Evolutionary conservation across 2,797 vertebrate species (phyloP), one percentile per base, ranked within the genome.

Genomic region (Brachyalestes nurse): DNA sequence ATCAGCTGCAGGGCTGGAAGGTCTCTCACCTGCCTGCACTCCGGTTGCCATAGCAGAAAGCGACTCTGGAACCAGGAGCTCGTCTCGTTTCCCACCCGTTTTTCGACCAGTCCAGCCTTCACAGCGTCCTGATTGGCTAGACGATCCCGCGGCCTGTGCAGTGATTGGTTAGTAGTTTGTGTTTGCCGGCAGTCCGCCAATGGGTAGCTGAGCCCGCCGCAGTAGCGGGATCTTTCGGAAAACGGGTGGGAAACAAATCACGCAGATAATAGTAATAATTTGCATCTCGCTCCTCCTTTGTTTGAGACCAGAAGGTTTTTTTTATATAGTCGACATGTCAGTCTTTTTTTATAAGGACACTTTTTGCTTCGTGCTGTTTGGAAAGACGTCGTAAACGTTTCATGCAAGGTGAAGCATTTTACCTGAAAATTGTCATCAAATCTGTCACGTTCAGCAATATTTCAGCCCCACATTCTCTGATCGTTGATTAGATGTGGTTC

Each of bases 21-120:
- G 5, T 10, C 19, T 49, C 17, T 8, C 19, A 57, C 45, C 72
- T 67, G 76, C 79, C 79, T 80, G 79, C 73, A 47, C 58, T 13
- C 49, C 28, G 78, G 84, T 85, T 85, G 78, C 84, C 84, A 85
- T 85, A 75, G 81, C 78, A 82, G 53, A 71, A 70, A 17, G 42
- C 14, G 73, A 70, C 74, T 76, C 83, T 16, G 23, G 72, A 34
- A 53, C 61, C 65, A 40, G 13, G 53, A 57, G 60, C 60, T 16
- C 45, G 25, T 71, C 6, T 69, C 25, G 2, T 64, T 64, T 34
- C 61, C 14, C 61, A 64, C 61, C 28, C 7, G 14, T 38, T 6
- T 64, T 61, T 4, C 6, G 12, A 34, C 61, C 38, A 61, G 25
- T 64, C 61, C 28, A 13, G 61, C 61, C 61, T 38, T 64, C 14